These are phyloP conservation scores for Monopis laevigella DNA, from an alignment of 2,888 invertebrate species.

Conservation along the genomic window DNA sequence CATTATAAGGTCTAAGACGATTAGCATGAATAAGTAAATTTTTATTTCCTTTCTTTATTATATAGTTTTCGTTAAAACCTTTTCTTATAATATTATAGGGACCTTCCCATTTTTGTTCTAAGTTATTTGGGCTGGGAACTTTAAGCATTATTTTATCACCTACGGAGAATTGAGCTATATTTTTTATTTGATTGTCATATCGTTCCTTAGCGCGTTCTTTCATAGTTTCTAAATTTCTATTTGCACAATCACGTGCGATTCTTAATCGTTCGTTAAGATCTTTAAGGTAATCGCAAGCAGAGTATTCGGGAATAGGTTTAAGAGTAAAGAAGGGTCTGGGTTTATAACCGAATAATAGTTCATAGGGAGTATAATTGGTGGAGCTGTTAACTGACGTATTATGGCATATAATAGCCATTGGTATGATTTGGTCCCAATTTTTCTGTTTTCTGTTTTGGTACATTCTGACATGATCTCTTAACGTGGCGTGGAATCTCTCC, in stretches of 20 bases:
- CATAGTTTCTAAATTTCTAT: conserved; percentile 21
- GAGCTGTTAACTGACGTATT: conserved; percentile 27
- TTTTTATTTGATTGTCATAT: conserved; percentile 25
- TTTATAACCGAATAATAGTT: conserved; percentile 28
- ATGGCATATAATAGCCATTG: conserved; percentile 29
- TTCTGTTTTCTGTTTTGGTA: conserved; percentile 21
- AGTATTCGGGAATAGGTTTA: conserved; percentile 22
- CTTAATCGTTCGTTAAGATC: conserved; percentile 26
- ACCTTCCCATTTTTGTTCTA: conserved; percentile 28
- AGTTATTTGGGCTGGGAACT: conserved; percentile 25
- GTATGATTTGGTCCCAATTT: conserved; percentile 28
- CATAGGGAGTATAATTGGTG: conserved; percentile 25
- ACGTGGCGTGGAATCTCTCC: conserved; percentile 27
- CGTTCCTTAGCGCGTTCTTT: conserved; percentile 27
- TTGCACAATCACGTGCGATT: conserved; percentile 23
- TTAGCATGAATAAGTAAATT: conserved; percentile 22
- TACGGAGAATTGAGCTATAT: conserved; percentile 21
- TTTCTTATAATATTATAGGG: conserved; percentile 22
- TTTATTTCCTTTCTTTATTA: conserved; percentile 19
- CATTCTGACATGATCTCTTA: conserved; percentile 27
- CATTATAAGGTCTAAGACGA: not conserved
- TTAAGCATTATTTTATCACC: conserved; percentile 23
- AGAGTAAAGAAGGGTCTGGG: conserved; percentile 24
- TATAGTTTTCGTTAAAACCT: conserved; percentile 25
- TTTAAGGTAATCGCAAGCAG: conserved; percentile 23